Percentiles rank a stretch among this genome's conserved stretches.
These are phyloP conservation scores for Marisa cornuarietis DNA, from an alignment of 1,140 invertebrate species.

Conservation along the genomic window DNA sequence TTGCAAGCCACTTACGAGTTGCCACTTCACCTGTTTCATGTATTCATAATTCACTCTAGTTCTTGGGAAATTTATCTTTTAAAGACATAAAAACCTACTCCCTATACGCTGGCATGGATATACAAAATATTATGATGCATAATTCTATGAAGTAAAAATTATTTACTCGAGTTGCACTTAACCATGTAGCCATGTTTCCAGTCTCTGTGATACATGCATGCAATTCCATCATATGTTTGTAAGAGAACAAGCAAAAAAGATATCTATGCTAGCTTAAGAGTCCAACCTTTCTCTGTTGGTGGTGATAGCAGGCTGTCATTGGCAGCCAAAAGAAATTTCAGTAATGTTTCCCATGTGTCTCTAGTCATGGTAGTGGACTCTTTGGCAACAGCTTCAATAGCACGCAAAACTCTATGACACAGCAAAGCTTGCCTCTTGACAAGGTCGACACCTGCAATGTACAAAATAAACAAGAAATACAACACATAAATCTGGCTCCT, in stretches of 20 bases:
- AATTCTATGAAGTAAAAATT: no score
- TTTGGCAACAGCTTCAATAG: conserved; percentile 87
- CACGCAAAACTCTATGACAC: conserved; percentile 92
- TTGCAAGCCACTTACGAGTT: no score
- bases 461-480: neutral
- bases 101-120: no score
- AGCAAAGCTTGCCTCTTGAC: conserved; percentile 89
- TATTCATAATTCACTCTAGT: no score
- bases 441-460: conserved; percentile 52
- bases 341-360: conserved; percentile 90
- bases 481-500: no score
- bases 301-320: conserved; percentile 91
- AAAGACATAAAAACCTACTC: no score
- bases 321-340: conserved; percentile 90
- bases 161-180: no score
- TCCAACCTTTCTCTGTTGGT: conserved; percentile 81
- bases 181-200: neutral
- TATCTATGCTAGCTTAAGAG: neutral
- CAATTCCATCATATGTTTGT: neutral
- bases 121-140: no score
- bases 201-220: neutral
- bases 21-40: no score
- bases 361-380: conserved; percentile 79
- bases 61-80: no score
- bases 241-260: neutral